Evolutionary conservation across 2,113 vertebrate genomes (phyloP).

Genomic region (Phocoena sinus): DNA sequence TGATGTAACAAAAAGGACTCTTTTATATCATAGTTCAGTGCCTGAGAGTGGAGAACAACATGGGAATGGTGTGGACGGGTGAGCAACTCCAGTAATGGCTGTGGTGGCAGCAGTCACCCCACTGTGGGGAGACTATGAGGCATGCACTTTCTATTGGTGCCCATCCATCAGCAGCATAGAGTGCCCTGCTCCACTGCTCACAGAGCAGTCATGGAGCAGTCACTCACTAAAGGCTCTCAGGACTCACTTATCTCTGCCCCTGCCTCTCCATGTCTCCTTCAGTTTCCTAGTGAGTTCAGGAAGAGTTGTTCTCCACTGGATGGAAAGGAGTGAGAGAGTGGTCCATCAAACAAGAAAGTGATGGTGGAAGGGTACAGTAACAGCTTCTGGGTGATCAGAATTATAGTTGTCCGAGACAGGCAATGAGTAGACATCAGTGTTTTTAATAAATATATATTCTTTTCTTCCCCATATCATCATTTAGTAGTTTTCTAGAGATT

Average conservation of each 20-base stretch:
- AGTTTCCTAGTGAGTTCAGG: not conserved
- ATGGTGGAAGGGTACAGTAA: not conserved
- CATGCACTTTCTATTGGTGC: not conserved
- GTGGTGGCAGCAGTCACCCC: not conserved
- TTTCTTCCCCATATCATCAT: not conserved
- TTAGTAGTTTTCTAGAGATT: not conserved
- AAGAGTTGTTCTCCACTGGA: not conserved
- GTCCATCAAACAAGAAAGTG: not conserved
- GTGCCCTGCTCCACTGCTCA: too few species aligned
- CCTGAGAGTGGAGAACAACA: not conserved
- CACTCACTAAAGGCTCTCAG: not conserved
- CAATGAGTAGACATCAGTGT: not conserved
- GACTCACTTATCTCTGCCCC: not conserved
- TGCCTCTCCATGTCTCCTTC: not conserved
- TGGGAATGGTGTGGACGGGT: not conserved
- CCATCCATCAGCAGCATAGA: not conserved
- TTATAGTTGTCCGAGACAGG: slow-evolving; percentile 63
- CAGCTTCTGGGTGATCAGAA: slow-evolving; percentile 35
- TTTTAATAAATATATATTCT: not conserved
- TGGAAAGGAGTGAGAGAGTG: not conserved
- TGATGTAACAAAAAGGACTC: not conserved
- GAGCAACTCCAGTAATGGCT: not conserved
- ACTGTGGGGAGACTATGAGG: not conserved
- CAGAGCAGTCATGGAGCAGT: not conserved
- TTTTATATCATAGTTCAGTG: slow-evolving; percentile 30